Percentiles rank a stretch among this genome's conserved stretches.
Conservation (phyloP, 2,888 invertebrate genomes). For the Spicauda simplicius region DNA sequence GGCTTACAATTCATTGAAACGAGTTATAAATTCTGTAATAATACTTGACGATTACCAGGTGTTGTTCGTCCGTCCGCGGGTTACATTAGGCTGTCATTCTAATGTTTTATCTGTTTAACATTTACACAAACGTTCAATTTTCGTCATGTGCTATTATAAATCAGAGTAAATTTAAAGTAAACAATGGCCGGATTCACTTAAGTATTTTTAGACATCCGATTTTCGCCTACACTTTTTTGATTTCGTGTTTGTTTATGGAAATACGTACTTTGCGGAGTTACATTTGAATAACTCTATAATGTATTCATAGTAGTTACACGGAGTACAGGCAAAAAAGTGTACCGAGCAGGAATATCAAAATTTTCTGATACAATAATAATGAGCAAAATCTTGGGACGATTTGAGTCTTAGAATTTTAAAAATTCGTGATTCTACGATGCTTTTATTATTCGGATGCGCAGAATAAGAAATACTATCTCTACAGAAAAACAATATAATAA, state of each 20-base stretch:
- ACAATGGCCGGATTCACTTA: slow-evolving; percentile 15
- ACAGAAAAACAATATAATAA: no score
- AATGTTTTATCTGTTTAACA: slow-evolving; percentile 12
- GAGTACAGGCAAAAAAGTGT: no score
- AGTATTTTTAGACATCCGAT: slow-evolving; percentile 17
- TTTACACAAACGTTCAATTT: slow-evolving; percentile 17
- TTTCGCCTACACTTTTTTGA: not conserved
- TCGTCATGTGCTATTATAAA: not conserved
- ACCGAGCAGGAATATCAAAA: no score
- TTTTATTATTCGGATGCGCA: no score
- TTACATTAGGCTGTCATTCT: slow-evolving; percentile 26
- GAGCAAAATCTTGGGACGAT: no score
- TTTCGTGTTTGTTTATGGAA: not conserved
- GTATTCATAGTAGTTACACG: no score
- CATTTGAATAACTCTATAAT: no score
- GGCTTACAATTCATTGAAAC: not conserved
- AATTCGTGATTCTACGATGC: no score
- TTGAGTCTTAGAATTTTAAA: no score
- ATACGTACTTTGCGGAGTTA: no score
- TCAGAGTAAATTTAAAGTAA: slow-evolving; percentile 23
- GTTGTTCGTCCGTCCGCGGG: not conserved
- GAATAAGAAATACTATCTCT: no score
- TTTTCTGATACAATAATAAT: no score
- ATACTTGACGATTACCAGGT: slow-evolving; percentile 9
- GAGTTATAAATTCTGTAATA: slow-evolving; percentile 2